phyloP scores from a whole-genome alignment of 2,888 invertebrate species.

The Micoletzkya japonica region DNA sequence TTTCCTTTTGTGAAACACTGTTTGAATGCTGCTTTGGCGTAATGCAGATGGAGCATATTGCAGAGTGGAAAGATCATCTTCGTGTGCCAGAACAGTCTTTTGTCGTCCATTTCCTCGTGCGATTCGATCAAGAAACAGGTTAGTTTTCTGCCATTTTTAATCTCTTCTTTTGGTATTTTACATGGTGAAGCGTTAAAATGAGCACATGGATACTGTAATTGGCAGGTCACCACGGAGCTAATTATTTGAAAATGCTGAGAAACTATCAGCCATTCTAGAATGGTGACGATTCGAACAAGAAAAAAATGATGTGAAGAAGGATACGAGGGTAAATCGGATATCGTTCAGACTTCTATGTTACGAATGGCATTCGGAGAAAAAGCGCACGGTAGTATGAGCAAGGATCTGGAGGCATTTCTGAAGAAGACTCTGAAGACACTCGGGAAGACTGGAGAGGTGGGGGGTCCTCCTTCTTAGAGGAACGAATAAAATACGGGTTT shows the following conservation, averaged over 20 bases:
- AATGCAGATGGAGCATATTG: no score
- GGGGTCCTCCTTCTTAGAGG: background rate
- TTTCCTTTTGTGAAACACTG: background rate
- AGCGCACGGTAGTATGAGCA: conserved; percentile 43
- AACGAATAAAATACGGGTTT: background rate
- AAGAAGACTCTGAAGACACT: conserved; percentile 54
- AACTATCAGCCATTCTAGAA: background rate
- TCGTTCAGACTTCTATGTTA: conserved; percentile 24
- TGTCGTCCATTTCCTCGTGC: conserved; percentile 53
- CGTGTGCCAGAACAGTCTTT: conserved; percentile 60
- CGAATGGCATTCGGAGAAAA: conserved; percentile 42
- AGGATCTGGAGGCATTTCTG: conserved; percentile 61
- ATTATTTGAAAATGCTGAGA: background rate
- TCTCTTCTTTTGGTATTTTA: no score
- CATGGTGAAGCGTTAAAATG: background rate
- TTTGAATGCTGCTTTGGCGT: background rate
- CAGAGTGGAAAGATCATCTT: conserved; percentile 62
- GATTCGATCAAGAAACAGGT: conserved; percentile 52
- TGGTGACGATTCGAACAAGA: no score
- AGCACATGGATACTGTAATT: no score
- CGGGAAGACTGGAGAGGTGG: conserved; percentile 39
- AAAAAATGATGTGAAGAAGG: no score
- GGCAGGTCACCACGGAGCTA: background rate
- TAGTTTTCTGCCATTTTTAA: no score
- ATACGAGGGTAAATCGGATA: no score